Conservation (phyloP, 1,140 invertebrate species). For the Drosophila nasuta region DNA sequence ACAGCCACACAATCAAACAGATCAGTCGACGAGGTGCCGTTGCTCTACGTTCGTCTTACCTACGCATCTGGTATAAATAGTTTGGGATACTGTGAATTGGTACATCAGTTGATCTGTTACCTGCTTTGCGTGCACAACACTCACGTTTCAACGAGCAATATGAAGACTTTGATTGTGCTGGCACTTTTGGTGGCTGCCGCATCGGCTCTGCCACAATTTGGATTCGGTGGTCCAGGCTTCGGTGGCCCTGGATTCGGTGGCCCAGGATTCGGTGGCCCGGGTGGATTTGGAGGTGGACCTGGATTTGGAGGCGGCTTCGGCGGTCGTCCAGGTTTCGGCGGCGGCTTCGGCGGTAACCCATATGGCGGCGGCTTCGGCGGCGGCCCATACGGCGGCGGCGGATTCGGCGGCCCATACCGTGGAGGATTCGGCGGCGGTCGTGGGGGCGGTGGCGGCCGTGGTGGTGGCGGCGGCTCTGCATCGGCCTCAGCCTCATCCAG, state of each 20-base stretch:
- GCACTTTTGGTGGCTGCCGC: slow-evolving; percentile 51
- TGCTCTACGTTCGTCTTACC: neutral
- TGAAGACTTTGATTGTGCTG: slow-evolving; percentile 69
- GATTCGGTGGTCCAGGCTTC: slow-evolving; percentile 25
- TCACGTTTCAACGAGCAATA: slow-evolving; percentile 19
- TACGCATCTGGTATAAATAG: slow-evolving; percentile 42
- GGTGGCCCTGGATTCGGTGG: slow-evolving; percentile 45
- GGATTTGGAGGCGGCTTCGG: slow-evolving; percentile 41
- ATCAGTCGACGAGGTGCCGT: neutral
- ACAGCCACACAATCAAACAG: slow-evolving; percentile 30
- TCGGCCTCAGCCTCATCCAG: slow-evolving; percentile 33
- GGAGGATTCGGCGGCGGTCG: slow-evolving; percentile 12
- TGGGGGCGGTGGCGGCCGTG: neutral
- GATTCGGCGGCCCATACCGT: slow-evolving; percentile 26
- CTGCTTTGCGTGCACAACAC: slow-evolving; percentile 33
- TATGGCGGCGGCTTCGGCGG: slow-evolving; percentile 25
- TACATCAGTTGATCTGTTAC: slow-evolving; percentile 59
- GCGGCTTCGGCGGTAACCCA: slow-evolving; percentile 18
- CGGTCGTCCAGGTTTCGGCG: slow-evolving; percentile 42
- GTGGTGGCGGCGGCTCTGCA: slow-evolving; percentile 26
- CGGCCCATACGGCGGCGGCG: slow-evolving; percentile 7
- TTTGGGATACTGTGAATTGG: slow-evolving; percentile 9
- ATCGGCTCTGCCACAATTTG: slow-evolving; percentile 53
- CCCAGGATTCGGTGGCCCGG: slow-evolving; percentile 40
- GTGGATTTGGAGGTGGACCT: slow-evolving; percentile 37